These are phyloP conservation scores for Chelon auratus DNA, from an alignment of 2,797 vertebrate genomes.

Conservation along the genomic window DNA sequence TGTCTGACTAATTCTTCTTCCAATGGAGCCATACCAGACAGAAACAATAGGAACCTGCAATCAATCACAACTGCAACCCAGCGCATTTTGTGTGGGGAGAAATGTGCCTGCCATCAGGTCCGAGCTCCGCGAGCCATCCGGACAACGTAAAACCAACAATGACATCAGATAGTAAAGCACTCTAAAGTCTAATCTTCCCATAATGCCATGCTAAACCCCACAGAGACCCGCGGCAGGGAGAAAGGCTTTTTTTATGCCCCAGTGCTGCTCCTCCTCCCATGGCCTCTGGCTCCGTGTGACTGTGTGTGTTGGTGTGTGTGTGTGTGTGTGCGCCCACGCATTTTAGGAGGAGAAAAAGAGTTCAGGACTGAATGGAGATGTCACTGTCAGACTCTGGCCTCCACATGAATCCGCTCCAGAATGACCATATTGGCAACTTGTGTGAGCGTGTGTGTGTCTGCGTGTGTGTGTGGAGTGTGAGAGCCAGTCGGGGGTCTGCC, in stretches of 20 bases:
- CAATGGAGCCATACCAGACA: conserved; percentile 79
- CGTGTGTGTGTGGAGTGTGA: conserved; percentile 57
- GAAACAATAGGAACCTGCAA: conserved; percentile 82
- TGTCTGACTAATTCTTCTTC: conserved; percentile 80
- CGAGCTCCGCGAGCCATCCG: conserved; percentile 70
- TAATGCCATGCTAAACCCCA: conserved; percentile 82
- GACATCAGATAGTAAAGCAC: conserved; percentile 81
- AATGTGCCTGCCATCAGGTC: conserved; percentile 76
- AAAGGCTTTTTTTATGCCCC: conserved; percentile 70
- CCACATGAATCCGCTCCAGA: conserved; percentile 76
- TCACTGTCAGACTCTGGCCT: conserved; percentile 84
- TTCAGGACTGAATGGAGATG: conserved; percentile 84
- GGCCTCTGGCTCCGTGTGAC: conserved; percentile 70
- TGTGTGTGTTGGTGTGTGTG: conserved; percentile 38
- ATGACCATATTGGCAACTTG: conserved; percentile 80
- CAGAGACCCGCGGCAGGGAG: conserved; percentile 74
- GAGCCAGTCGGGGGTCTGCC: conserved; percentile 64
- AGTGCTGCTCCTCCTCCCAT: conserved; percentile 72
- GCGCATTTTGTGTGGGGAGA: conserved; percentile 66
- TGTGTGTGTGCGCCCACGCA: conserved; percentile 65
- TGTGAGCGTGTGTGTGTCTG: conserved; percentile 49
- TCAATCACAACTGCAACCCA: conserved; percentile 79
- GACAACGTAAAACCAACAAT: conserved; percentile 80
- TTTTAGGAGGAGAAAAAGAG: conserved; percentile 75
- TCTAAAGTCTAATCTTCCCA: conserved; percentile 82